phyloP scores from a whole-genome alignment of 2,797 vertebrate genomes.

The Discoglossus pictus region DNA sequence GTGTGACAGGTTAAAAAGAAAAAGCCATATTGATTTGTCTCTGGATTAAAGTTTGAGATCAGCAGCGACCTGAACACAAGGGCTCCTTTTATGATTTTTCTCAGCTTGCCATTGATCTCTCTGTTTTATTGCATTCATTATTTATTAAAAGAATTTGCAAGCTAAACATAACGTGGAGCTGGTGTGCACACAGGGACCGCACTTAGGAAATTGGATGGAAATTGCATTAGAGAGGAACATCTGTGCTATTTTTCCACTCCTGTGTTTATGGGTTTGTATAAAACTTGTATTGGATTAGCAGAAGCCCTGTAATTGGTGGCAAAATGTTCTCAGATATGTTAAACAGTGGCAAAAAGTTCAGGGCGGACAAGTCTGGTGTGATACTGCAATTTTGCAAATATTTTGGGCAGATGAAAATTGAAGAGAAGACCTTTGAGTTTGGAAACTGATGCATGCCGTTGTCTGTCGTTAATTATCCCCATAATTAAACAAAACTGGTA shows the following conservation, averaged over 20 bases:
- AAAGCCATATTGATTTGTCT: constrained; percentile 71
- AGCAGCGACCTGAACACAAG: constrained; percentile 74
- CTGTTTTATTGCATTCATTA: constrained; percentile 89
- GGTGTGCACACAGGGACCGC: constrained; percentile 86
- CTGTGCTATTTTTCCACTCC: constrained; percentile 84
- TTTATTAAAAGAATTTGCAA: constrained; percentile 92
- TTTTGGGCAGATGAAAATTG: too few relatives aligned
- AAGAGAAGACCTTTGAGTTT: too few relatives aligned
- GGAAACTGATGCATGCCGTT: too few relatives aligned
- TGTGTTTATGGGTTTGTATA: constrained; percentile 76
- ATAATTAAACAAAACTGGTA: too few relatives aligned
- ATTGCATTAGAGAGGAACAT: constrained; percentile 94
- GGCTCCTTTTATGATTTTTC: constrained; percentile 79
- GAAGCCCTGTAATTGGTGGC: constrained; percentile 67
- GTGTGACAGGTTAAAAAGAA: constrained; percentile 71
- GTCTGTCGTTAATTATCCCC: too few relatives aligned
- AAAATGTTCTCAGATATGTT: constrained; percentile 60
- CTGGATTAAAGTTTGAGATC: constrained; percentile 78
- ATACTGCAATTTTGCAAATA: too few relatives aligned
- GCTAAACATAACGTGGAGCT: constrained; percentile 88
- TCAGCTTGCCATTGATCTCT: constrained; percentile 84
- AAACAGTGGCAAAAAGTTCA: constrained; percentile 8
- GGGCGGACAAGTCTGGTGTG: too few relatives aligned
- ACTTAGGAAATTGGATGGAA: constrained; percentile 95
- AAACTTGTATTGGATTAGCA: constrained; percentile 79